These are phyloP conservation scores for Alces alces DNA, from an alignment of 2,113 vertebrate genomes.

Conservation along the genomic window DNA sequence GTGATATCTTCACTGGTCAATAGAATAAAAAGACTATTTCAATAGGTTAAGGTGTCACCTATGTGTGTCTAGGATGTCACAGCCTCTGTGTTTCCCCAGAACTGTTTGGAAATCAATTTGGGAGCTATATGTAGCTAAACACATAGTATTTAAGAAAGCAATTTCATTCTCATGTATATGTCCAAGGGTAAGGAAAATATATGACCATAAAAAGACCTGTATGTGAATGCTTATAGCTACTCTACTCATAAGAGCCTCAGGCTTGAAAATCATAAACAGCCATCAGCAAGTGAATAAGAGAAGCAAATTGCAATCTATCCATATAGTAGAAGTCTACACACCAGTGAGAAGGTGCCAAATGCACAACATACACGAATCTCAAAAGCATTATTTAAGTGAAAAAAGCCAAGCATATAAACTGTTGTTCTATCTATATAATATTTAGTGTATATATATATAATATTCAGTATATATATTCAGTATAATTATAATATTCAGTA, in stretches of 20 bases:
- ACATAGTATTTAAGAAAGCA: background rate
- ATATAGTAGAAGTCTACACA: background rate
- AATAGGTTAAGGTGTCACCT: background rate
- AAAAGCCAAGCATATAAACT: background rate
- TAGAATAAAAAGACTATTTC: background rate
- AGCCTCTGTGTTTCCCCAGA: background rate
- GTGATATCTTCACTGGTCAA: background rate
- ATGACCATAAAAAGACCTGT: background rate
- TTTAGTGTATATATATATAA: background rate
- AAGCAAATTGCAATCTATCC: background rate
- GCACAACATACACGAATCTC: background rate
- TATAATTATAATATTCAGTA: background rate
- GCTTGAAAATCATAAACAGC: background rate
- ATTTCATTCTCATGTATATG: background rate
- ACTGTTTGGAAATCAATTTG: background rate
- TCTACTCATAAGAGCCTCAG: background rate
- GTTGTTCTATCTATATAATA: background rate
- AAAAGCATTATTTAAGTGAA: background rate
- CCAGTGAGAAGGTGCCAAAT: background rate
- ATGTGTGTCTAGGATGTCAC: background rate
- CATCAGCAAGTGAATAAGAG: background rate
- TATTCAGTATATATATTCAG: background rate
- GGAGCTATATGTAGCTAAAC: background rate
- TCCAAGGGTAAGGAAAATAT: background rate
- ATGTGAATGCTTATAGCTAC: background rate